Conservation (phyloP, 2,113 vertebrate species). For the Puma concolor region DNA sequence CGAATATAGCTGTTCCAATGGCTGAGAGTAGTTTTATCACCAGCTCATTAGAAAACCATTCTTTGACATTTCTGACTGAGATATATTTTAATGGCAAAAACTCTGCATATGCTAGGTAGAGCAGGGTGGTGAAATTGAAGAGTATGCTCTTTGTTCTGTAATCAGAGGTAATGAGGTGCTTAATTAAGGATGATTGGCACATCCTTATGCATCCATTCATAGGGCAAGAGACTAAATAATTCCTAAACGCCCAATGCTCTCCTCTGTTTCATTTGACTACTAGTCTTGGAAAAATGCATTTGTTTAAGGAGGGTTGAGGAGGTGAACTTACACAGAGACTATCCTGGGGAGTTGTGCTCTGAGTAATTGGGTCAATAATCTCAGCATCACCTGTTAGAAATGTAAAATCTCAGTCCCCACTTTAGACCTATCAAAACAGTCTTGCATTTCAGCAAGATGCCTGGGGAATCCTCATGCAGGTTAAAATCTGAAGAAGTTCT, state of each 20-base stretch:
- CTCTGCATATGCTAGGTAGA: slow-evolving; percentile 8
- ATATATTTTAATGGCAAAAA: slow-evolving; percentile 56
- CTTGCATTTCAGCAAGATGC: neutral
- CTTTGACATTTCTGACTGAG: slow-evolving; percentile 46
- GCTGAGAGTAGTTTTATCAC: neutral
- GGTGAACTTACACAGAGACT: neutral
- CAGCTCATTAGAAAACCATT: slow-evolving; percentile 35
- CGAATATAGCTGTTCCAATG: neutral
- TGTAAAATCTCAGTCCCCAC: neutral
- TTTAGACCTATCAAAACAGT: neutral
- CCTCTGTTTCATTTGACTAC: neutral
- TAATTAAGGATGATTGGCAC: neutral
- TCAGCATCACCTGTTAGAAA: neutral
- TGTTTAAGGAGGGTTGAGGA: neutral
- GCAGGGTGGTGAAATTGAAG: slow-evolving; percentile 48
- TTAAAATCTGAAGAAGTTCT: neutral
- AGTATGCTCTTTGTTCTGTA: neutral
- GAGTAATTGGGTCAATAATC: neutral
- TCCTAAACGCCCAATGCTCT: neutral
- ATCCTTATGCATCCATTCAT: neutral
- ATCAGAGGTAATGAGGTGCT: neutral
- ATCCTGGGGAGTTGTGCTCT: neutral
- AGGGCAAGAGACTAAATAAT: neutral
- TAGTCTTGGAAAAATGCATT: neutral
- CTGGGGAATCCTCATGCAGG: neutral